These are phyloP conservation scores for Lasioglossum morio DNA, from an alignment of 2,888 invertebrate genomes.

Conservation along the genomic window DNA sequence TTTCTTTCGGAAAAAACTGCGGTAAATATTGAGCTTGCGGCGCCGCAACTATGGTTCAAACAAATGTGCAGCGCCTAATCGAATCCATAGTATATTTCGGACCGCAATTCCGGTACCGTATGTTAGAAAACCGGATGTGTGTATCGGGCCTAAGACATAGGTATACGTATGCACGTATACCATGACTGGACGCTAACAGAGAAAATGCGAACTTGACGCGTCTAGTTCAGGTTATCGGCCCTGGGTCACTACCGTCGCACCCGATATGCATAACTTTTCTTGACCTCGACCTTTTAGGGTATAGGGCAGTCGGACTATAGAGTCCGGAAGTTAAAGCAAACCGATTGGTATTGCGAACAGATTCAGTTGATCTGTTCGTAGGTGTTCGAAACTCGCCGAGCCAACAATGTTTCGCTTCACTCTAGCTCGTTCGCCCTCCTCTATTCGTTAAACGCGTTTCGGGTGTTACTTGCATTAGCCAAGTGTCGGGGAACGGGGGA, in stretches of 20 bases:
- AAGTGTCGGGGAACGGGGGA: not conserved
- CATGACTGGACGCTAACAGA: not conserved
- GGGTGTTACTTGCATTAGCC: slow-evolving; percentile 13
- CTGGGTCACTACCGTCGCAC: not conserved
- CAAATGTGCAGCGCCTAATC: too few species aligned
- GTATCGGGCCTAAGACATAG: not conserved
- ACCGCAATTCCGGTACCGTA: too few species aligned
- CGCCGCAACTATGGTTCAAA: too few species aligned
- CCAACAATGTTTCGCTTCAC: not conserved
- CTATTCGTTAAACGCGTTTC: not conserved
- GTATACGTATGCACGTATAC: not conserved
- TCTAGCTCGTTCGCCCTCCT: not conserved
- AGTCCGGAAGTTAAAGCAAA: not conserved
- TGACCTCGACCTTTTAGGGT: not conserved
- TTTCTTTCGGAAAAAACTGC: too few species aligned
- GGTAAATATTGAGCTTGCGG: too few species aligned
- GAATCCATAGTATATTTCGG: too few species aligned
- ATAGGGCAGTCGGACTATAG: not conserved
- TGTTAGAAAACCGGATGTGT: too few species aligned
- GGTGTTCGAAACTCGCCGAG: not conserved
- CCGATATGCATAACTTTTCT: not conserved
- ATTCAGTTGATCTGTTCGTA: not conserved
- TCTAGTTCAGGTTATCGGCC: not conserved
- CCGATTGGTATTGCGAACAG: not conserved
- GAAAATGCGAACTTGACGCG: not conserved